Conservation (phyloP, 2,888 invertebrate genomes). For the Acronicta psi region DNA sequence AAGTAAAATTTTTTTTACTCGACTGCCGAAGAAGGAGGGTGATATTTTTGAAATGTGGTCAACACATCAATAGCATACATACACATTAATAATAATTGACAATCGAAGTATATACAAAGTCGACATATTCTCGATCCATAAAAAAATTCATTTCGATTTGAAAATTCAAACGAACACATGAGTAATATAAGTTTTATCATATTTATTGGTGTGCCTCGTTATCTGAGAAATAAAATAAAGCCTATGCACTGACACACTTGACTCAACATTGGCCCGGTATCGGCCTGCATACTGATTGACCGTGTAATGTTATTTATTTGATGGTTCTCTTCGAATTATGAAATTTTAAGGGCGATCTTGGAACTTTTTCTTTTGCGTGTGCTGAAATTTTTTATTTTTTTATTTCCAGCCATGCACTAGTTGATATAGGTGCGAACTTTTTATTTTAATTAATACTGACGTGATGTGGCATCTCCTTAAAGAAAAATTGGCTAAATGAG, state of each 20-base stretch:
- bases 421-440: too few species aligned
- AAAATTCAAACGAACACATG: constrained; percentile 24
- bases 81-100: too few species aligned
- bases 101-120: too few species aligned
- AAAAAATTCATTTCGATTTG: not conserved
- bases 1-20: too few species aligned
- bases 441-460: too few species aligned
- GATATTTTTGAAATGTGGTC: too few species aligned
- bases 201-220: constrained; percentile 43
- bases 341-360: constrained; percentile 29
- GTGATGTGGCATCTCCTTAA: too few species aligned
- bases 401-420: not conserved
- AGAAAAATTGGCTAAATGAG: too few species aligned
- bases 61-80: too few species aligned
- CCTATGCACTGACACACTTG: constrained; percentile 48
- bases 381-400: not conserved
- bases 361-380: constrained; percentile 16
- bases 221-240: constrained; percentile 39
- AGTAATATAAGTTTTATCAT: constrained; percentile 41
- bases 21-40: too few species aligned
- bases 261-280: constrained; percentile 43
- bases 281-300: constrained; percentile 56
- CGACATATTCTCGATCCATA: constrained; percentile 2
- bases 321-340: constrained; percentile 41
- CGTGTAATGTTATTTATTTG: constrained; percentile 55